A percentile compares a stretch with the other conserved stretches of the same genome.
Conservation (phyloP, 2,888 invertebrate genomes). For the Spodoptera exigua region DNA sequence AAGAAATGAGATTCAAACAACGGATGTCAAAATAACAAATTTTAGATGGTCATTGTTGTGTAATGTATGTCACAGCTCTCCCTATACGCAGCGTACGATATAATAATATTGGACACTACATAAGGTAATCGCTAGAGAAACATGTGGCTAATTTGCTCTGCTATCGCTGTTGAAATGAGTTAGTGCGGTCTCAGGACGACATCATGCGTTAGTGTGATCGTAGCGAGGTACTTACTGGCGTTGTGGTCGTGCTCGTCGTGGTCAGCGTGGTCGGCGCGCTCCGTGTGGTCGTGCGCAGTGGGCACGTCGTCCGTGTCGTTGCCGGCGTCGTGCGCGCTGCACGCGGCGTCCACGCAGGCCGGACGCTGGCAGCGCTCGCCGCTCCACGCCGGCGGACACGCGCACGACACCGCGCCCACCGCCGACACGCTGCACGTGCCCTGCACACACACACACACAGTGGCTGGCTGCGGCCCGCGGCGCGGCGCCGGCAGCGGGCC, state of each 20-base stretch:
- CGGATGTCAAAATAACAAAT: too few relatives aligned
- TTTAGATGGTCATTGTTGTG: too few relatives aligned
- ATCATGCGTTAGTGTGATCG: not conserved
- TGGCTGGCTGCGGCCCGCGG: too few relatives aligned
- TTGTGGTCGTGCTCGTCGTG: slow-evolving; percentile 17
- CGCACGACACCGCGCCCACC: slow-evolving; percentile 85
- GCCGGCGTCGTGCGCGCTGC: slow-evolving; percentile 54
- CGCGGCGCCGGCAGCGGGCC: slow-evolving; percentile 64
- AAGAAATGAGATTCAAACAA: too few relatives aligned
- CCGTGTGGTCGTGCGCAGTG: not conserved
- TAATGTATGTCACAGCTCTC: too few relatives aligned
- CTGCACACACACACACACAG: slow-evolving; percentile 58
- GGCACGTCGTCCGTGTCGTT: slow-evolving; percentile 20
- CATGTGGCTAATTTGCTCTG: too few relatives aligned
- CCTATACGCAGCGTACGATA: too few relatives aligned
- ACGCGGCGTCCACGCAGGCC: slow-evolving; percentile 90
- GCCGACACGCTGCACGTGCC: slow-evolving; percentile 67
- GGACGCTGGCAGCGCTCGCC: slow-evolving; percentile 92
- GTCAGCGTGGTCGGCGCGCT: slow-evolving; percentile 10
- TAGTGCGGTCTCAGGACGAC: too few relatives aligned
- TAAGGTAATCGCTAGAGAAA: too few relatives aligned
- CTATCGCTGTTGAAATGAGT: too few relatives aligned
- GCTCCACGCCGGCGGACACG: slow-evolving; percentile 90
- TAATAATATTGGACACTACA: too few relatives aligned
- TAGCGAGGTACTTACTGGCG: slow-evolving; percentile 22